Conservation (phyloP, 2,113 vertebrate genomes). For the Menidia beryllina region DNA sequence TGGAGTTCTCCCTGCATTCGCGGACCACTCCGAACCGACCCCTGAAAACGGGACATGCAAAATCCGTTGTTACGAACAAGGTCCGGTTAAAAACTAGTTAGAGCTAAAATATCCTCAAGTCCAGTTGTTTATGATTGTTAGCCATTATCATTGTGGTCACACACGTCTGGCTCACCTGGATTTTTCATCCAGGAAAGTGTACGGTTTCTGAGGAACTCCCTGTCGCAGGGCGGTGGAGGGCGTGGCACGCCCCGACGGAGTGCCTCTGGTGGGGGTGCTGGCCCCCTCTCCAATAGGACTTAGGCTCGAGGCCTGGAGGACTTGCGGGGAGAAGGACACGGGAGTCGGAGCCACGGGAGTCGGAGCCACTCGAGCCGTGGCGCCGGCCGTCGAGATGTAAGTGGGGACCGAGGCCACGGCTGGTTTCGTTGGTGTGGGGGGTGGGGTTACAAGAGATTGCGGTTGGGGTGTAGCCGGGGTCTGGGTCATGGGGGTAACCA, state of each 20-base stretch:
- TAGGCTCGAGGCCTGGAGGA: constrained; percentile 76
- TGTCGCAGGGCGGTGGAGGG: constrained; percentile 83
- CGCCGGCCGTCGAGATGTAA: constrained; percentile 54
- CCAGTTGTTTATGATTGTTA: too few species aligned
- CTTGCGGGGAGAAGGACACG: constrained; percentile 68
- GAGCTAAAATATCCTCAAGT: neutral
- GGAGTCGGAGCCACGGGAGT: constrained; percentile 54
- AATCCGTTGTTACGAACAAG: neutral
- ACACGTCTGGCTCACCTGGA: constrained; percentile 82
- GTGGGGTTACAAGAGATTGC: constrained; percentile 48
- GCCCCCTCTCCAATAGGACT: constrained; percentile 75
- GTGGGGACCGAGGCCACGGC: constrained; percentile 55
- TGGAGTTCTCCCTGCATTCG: constrained; percentile 91
- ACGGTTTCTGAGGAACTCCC: constrained; percentile 94
- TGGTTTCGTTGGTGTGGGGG: constrained; percentile 68
- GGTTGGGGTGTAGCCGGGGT: constrained; percentile 45
- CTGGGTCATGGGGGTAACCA: constrained; percentile 78
- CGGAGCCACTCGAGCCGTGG: constrained; percentile 52
- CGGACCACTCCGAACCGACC: constrained; percentile 93
- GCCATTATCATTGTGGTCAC: too few species aligned
- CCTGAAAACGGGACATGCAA: constrained; percentile 65
- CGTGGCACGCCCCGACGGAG: constrained; percentile 52
- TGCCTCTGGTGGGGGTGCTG: constrained; percentile 62
- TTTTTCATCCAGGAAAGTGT: constrained; percentile 95
- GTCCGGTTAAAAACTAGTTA: neutral